Base-by-base conservation (phyloP, 2,888 invertebrate species). In the Ptilodon capucinus region DNA sequence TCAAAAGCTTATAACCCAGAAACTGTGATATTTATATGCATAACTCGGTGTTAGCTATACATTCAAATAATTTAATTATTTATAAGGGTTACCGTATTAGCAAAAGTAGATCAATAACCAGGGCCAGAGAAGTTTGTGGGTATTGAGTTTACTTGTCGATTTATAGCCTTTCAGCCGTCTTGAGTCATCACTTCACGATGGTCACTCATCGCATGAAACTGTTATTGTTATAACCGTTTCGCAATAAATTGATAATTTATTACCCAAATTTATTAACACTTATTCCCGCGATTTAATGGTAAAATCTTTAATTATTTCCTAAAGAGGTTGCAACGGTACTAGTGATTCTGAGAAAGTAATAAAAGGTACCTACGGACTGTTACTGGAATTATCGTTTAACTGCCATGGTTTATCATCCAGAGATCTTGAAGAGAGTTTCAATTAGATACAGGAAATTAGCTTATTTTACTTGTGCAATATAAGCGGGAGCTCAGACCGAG, bases 361-460 rank as follows among this genome's bases (percentile, higher is more conserved):
- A 35, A 35, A 35, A 35, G 35, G 35, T 4, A n/a, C n/a, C n/a
- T n/a, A 14, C 17, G 11, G 35, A 11, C 35, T 17, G 14, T 14
- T 8, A 17, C 4, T 35, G 18, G 18, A 9, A 11, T 35, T n/a
- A 19, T n/a, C 17, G n/a, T 38, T 19, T 19, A 38, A 38, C 19
- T 38, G 38, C 19, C 66, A 59, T 57, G 69, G 54, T 65, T 73
- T 73, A 74, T 71, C 75, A 70, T 72, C 66, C 69, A 75, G 74
- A 72, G 71, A 76, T 74, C 74, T 75, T 74, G 74, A 78, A 76
- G 79, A 77, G 74, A 76, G 71, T 67, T 40, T 23, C 39, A 43
- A 69, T 56, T 64, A 65, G 68, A 56, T 64, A 68, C 78, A 80
- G 83, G 81, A 86, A 86, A 86, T 85, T 79, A 79, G 70, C 75